phyloP scores from a whole-genome alignment of 2,113 vertebrate species.

The Gnathonemus longibarbis region DNA sequence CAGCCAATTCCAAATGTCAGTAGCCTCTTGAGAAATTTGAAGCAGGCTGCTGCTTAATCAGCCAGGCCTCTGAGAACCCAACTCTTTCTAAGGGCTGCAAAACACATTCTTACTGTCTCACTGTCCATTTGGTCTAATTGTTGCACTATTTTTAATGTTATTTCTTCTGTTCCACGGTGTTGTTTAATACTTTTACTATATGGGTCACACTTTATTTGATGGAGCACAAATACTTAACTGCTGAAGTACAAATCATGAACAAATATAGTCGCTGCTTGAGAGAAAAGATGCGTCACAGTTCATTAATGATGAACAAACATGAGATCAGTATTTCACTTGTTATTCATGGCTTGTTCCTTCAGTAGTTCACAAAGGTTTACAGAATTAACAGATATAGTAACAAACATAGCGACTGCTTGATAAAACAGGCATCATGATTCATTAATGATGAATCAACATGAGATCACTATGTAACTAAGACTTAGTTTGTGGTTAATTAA shows the following conservation, averaged over 20 bases:
- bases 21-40: not conserved
- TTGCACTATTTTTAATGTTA: not conserved
- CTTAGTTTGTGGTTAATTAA: not conserved
- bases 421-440: not conserved
- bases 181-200: not conserved
- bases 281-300: not conserved
- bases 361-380: not conserved
- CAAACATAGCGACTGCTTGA: not conserved
- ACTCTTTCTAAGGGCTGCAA: not conserved
- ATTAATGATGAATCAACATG: not conserved
- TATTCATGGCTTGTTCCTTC: not conserved
- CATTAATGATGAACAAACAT: not conserved
- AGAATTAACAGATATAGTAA: not conserved
- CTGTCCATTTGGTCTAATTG: not conserved
- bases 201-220: not conserved
- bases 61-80: not conserved
- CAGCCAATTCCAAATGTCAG: not conserved
- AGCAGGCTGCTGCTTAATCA: not conserved
- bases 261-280: not conserved
- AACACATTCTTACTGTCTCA: not conserved
- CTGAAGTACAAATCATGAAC: not conserved
- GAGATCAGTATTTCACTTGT: not conserved
- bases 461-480: not conserved
- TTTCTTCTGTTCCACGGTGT: not conserved
- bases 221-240: not conserved